Conservation (phyloP, 2,888 invertebrate species). For the Eristalis tenax region DNA sequence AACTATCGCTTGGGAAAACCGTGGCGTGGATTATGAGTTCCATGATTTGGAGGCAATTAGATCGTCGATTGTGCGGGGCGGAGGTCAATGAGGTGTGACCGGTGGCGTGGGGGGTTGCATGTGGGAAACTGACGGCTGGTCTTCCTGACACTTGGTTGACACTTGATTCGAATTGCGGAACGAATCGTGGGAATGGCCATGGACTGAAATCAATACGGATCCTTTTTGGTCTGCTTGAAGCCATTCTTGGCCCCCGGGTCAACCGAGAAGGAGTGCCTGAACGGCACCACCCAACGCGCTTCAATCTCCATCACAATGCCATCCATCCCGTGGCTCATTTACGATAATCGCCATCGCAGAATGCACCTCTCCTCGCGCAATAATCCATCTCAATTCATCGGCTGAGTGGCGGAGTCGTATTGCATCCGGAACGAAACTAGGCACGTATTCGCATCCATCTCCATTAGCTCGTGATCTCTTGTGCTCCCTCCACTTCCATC, state of each 20-base stretch:
- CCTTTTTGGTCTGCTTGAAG: not conserved
- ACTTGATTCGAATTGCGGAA: not conserved
- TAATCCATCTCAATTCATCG: slow-evolving; percentile 51
- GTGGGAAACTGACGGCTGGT: not conserved
- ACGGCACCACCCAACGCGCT: not conserved
- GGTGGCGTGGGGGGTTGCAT: slow-evolving; percentile 1
- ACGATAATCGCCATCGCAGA: not conserved
- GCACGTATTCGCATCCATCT: slow-evolving; percentile 1
- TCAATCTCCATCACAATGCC: not conserved
- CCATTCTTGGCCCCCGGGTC: not conserved
- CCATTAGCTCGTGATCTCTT: not conserved
- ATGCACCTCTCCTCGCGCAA: slow-evolving; percentile 9
- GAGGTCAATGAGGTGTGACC: slow-evolving; percentile 32
- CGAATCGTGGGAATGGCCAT: not conserved
- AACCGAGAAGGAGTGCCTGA: not conserved
- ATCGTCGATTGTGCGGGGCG: slow-evolving; percentile 29
- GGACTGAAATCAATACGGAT: not conserved
- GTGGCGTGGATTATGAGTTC: slow-evolving; percentile 3
- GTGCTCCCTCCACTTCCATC: not conserved
- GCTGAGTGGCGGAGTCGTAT: not conserved
- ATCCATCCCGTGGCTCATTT: not conserved
- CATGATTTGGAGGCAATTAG: slow-evolving; percentile 44
- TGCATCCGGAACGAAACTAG: not conserved
- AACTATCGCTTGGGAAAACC: slow-evolving; percentile 37
- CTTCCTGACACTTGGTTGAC: not conserved